Base-by-base conservation (phyloP, 2,888 invertebrate genomes). In the Oxyscelio sp. region DNA sequence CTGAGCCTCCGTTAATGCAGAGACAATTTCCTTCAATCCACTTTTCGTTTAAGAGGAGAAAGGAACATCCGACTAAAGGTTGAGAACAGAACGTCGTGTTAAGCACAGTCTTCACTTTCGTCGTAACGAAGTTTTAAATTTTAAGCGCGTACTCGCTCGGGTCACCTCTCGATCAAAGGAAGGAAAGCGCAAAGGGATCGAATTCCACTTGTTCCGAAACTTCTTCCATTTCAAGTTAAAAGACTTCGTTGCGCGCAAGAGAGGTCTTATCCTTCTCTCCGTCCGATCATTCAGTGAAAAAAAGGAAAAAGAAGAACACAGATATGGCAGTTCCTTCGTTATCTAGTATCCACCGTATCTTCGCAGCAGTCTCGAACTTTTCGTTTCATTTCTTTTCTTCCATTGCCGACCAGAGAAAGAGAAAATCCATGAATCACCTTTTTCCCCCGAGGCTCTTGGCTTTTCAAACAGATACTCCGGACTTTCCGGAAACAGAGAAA, bases 21-120 rank as follows among this genome's bases (percentile, higher is more conserved):
- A 92, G 93, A 93, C 93, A 93, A 93, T 93, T 93, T 93, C 91
- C 93, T 92, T 91, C 91, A 88, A 91, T 93, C 91, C 90, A 91
- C 91, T 92, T 92, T 92, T 88, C 90, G 89, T 89, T 89, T 87
- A 87, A 88, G 87, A 89, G 89, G 87, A 90, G 90, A 90, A 90
- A 89, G 89, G 87, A 89, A 91, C 90, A 90, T 91, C 89, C 90
- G 88, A 82, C 68, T 68, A 81, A 80, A 81, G 83, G 85, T 82
- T 83, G 71, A 85, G 83, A 84, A 85, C 83, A 87, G 71, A 80
- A 80, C 79, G 84, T 75, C 83, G 87, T 86, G 85, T 83, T 87
- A 87, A 88, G 86, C 84, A 87, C 85, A 87, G 87, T 87, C 87
- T 85, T 87, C 79, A 79, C 83, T 77, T 86, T 80, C 86, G 50